These are phyloP conservation scores for Plagodis dolabraria DNA, from an alignment of 2,888 invertebrate genomes.

Conservation along the genomic window DNA sequence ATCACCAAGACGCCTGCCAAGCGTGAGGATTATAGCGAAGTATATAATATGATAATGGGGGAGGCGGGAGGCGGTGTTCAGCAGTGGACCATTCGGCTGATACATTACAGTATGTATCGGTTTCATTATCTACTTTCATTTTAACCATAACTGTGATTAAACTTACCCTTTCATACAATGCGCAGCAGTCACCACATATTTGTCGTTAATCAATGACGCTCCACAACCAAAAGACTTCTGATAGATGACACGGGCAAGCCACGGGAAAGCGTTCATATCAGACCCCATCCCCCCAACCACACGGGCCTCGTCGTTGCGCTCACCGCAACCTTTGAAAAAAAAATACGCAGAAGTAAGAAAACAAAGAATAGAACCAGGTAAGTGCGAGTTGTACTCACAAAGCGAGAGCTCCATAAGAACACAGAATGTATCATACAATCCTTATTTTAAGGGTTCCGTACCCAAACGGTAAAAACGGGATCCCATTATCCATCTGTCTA, in stretches of 20 bases:
- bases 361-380: background rate
- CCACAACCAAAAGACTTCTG: constrained; percentile 95
- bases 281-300: constrained; percentile 93
- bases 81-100: no score
- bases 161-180: constrained; percentile 95
- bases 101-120: no score
- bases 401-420: no score
- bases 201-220: constrained; percentile 94
- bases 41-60: no score
- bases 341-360: background rate
- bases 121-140: no score
- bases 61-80: no score
- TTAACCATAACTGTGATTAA: no score
- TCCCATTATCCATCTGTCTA: no score
- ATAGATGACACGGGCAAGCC: constrained; percentile 94
- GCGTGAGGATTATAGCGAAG: no score
- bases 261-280: constrained; percentile 92
- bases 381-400: background rate
- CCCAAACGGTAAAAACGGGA: no score
- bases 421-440: background rate
- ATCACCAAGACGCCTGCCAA: no score
- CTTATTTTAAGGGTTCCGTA: background rate
- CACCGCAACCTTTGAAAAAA: constrained; percentile 88
- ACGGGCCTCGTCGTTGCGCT: constrained; percentile 91
- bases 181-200: constrained; percentile 94